A percentile compares a stretch with the other conserved stretches of the same genome.
phyloP scores from a whole-genome alignment of 2,888 invertebrate species.

The Caenorhabditis sp. region DNA sequence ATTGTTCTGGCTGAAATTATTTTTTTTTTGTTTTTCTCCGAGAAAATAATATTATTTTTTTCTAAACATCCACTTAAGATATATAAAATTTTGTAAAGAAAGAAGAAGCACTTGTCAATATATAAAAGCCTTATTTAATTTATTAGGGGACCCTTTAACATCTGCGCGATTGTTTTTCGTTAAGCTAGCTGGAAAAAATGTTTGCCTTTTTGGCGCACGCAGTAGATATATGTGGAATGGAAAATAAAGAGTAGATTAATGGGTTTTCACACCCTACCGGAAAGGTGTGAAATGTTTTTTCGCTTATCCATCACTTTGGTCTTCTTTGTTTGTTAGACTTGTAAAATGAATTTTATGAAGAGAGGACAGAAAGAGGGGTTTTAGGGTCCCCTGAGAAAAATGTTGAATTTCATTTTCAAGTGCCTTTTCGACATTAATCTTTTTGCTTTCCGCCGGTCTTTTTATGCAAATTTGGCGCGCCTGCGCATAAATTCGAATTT shows the following conservation, averaged over 20 bases:
- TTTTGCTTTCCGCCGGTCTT: neutral
- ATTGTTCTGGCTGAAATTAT: conserved; percentile 34
- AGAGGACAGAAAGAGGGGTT: too few relatives aligned
- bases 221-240: neutral
- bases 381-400: neutral
- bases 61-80: neutral
- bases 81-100: neutral
- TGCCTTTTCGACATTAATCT: neutral
- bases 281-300: neutral
- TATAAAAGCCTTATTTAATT: conserved; percentile 3
- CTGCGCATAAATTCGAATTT: neutral
- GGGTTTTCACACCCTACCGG: neutral
- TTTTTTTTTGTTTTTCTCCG: neutral
- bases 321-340: too few relatives aligned
- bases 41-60: neutral
- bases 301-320: neutral
- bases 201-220: too few relatives aligned
- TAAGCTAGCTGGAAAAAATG: neutral
- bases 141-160: conserved; percentile 1
- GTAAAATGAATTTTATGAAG: too few relatives aligned
- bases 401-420: neutral
- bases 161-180: conserved; percentile 1
- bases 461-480: neutral
- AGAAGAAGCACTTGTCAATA: neutral
- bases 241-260: neutral